These are phyloP conservation scores for Xenopus petersii DNA, from an alignment of 2,797 vertebrate genomes.

Conservation along the genomic window DNA sequence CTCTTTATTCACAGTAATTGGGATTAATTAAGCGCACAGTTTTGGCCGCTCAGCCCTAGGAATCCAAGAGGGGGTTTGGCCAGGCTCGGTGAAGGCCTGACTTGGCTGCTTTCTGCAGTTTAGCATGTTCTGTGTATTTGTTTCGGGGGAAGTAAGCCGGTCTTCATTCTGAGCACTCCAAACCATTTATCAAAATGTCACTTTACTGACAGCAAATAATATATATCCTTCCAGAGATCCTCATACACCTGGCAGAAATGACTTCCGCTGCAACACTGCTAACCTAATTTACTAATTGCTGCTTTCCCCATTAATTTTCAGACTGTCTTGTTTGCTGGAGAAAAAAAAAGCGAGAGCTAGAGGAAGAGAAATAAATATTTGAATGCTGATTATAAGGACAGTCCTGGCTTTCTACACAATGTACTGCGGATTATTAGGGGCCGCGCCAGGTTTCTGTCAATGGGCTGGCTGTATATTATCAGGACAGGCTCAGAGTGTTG, in stretches of 20 bases:
- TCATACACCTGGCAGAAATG: conserved; percentile 84
- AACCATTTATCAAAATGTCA: conserved; percentile 99
- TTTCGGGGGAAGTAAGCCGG: conserved; percentile 90
- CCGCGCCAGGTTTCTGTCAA: conserved; percentile 4
- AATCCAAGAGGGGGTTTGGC: conserved; percentile 28
- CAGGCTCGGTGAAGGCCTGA: conserved; percentile 26
- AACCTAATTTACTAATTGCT: conserved; percentile 99
- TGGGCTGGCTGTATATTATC: not conserved
- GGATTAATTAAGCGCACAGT: conserved; percentile 43
- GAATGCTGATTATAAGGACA: no score
- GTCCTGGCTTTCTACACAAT: not conserved
- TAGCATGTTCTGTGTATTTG: conserved; percentile 89
- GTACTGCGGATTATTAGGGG: conserved; percentile 12
- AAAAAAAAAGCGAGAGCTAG: conserved; percentile 50
- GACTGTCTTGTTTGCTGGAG: conserved; percentile 89
- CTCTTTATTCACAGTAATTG: conserved; percentile 44
- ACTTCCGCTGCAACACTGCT: conserved; percentile 80
- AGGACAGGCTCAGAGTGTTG: conserved; percentile 6
- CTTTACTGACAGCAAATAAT: conserved; percentile 98
- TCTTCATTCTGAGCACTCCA: conserved; percentile 87
- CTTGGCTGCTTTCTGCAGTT: conserved; percentile 79
- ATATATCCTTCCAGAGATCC: conserved; percentile 98
- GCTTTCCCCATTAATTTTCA: conserved; percentile 93
- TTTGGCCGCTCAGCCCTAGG: conserved; percentile 33
- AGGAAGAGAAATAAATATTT: no score